A percentile compares a stretch with the other conserved stretches of the same genome.
phyloP scores from a whole-genome alignment of 2,888 invertebrate species.

The Sarcophaga subvicina region DNA sequence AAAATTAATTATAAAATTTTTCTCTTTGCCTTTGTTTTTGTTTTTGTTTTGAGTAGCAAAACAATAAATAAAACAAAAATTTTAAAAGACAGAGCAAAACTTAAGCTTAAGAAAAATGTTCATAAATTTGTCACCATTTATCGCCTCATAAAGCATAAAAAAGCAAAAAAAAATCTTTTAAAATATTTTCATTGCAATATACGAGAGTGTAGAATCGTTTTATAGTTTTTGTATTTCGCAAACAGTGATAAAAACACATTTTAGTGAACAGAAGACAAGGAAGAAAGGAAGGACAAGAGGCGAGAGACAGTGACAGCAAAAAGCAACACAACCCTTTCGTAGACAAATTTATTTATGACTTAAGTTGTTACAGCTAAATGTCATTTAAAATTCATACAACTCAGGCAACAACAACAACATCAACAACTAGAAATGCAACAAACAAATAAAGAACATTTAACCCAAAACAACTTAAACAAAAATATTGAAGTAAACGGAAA shows the following conservation, averaged over 20 bases:
- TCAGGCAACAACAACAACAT: conserved; percentile 36
- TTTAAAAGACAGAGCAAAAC: background rate
- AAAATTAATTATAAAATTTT: conserved; percentile 23
- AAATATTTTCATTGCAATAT: conserved; percentile 34
- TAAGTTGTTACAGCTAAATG: conserved; percentile 68
- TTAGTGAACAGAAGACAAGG: conserved; percentile 1
- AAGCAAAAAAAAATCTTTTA: conserved; percentile 36
- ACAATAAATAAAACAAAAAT: conserved; percentile 7
- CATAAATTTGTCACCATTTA: conserved; percentile 64
- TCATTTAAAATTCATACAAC: conserved; percentile 65
- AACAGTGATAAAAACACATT: conserved; percentile 37
- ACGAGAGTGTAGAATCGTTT: background rate
- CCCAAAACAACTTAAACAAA: conserved; percentile 29
- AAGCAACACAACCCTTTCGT: conserved; percentile 51
- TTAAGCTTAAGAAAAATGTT: conserved; percentile 20
- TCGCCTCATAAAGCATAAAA: conserved; percentile 61
- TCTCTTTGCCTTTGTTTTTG: background rate
- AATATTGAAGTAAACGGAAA: conserved; percentile 45
- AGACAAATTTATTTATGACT: conserved; percentile 69
- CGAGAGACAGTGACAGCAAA: background rate
- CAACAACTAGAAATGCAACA: conserved; percentile 16
- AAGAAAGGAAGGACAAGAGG: too few relatives aligned
- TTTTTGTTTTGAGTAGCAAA: background rate
- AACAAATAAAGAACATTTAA: conserved; percentile 38
- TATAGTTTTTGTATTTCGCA: conserved; percentile 46